These are phyloP conservation scores for Asobara japonica DNA, from an alignment of 1,140 invertebrate species.

Conservation along the genomic window DNA sequence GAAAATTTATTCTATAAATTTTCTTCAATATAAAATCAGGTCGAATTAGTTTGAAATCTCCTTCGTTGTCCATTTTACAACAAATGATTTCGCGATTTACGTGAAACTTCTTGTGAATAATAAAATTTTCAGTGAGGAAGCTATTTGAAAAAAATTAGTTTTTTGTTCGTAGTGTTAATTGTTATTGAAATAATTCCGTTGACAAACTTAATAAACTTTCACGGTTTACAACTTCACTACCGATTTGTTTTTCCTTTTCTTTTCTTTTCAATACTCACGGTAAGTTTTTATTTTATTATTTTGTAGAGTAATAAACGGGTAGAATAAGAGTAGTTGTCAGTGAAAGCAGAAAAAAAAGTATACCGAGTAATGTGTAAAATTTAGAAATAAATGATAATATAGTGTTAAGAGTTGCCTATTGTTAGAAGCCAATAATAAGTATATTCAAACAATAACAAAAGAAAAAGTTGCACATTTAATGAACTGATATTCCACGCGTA, in stretches of 20 bases:
- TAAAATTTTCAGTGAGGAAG: no score
- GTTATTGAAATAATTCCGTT: no score
- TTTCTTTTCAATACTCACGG: constrained; percentile 39
- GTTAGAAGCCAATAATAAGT: constrained; percentile 19
- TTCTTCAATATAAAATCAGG: no score
- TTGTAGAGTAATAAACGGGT: not conserved
- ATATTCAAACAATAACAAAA: constrained; percentile 1
- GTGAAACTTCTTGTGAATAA: no score
- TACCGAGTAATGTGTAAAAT: constrained; percentile 14
- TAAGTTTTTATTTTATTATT: constrained; percentile 32
- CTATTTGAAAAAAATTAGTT: no score
- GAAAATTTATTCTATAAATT: constrained; percentile 45
- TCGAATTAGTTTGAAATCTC: constrained; percentile 37
- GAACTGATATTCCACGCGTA: constrained; percentile 21
- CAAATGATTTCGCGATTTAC: no score
- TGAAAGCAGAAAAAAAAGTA: constrained; percentile 9
- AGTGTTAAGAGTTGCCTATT: constrained; percentile 31
- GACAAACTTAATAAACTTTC: no score
- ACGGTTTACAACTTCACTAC: not conserved
- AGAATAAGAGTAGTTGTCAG: not conserved
- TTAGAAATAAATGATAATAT: constrained; percentile 1
- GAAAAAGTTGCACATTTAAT: constrained; percentile 9
- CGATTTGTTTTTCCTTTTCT: constrained; percentile 23
- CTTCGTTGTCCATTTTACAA: no score
- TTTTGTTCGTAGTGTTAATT: no score